Base-by-base conservation (phyloP, 2,113 vertebrate genomes). In the Brachyistius frenatus region DNA sequence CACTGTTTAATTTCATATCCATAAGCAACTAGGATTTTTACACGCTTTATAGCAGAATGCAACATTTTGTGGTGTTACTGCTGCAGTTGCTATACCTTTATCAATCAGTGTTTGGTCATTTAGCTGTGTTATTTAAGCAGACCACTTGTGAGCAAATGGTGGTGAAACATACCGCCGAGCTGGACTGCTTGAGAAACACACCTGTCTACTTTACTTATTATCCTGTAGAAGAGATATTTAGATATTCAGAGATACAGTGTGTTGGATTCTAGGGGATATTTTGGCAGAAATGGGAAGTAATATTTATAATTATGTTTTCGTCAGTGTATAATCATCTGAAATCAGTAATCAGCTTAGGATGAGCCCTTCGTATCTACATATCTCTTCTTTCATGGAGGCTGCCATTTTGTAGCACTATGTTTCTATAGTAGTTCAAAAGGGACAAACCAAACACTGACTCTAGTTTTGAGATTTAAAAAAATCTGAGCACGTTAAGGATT, bases 151-250 rank as follows among this genome's bases (percentile, higher is more conserved):
- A 37, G 33, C 30, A 76, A 57, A 60, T 3, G 5, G 10, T 68
- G 13, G 49, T 68, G 36, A 66, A 41, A 61, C 37, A 39, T 50
- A 56, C 35, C 49, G 62, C 56, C 30, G 10, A 50, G 30, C 54
- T 69, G 23, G 53, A 60, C 49, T 56, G 64, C 55, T 33, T 49
- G 56, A 70, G 37, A 71, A 55, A 61, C 32, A 32, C 9, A 52
- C 36, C 56, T 23, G 78, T 64, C 64, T 78, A 46, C 16, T 56
- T 33, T 5, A 36, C 4, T 14, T 49, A 8, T 16, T 7, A 10
- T 52, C 2, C 3, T 33, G 54, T 41, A 13, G 1, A 55, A 3
- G 23, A 11, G 9, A 9, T 10, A 32, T 11, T 31, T 11, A 55
- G 53, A 30, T 4, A 32, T 44, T 44, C 13, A 44, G 13, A 13